Percentiles rank a stretch among this genome's conserved stretches.
phyloP scores from a whole-genome alignment of 2,797 vertebrate genomes.

The Phalanger gymnotis region DNA sequence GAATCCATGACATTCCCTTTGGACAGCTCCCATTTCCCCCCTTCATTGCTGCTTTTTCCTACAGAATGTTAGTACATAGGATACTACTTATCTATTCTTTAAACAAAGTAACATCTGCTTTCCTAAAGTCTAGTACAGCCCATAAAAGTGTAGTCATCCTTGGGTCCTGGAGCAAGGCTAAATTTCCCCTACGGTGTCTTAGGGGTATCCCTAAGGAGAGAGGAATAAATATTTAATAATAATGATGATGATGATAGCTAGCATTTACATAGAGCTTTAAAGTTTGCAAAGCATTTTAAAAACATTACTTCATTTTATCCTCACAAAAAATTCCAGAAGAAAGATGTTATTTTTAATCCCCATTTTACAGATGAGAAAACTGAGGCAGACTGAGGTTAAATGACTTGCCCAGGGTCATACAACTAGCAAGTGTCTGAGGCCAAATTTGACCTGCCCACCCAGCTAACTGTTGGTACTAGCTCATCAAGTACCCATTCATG shows the following conservation, averaged over 20 bases:
- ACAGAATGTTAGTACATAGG: neutral
- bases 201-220: neutral
- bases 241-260: neutral
- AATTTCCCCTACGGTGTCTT: neutral
- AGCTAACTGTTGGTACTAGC: neutral
- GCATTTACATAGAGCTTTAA: neutral
- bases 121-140: neutral
- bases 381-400: neutral
- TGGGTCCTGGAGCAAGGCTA: neutral
- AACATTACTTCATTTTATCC: neutral
- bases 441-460: neutral
- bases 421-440: neutral
- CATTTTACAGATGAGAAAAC: neutral
- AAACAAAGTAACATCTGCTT: neutral
- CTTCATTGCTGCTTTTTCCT: neutral
- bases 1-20: neutral
- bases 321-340: neutral
- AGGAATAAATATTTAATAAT: neutral
- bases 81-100: neutral
- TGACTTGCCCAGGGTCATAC: neutral
- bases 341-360: neutral
- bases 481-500: neutral
- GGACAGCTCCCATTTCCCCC: neutral
- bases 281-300: neutral
- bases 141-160: neutral